These are phyloP conservation scores for Sylvilagus floridanus DNA, from an alignment of 2,797 vertebrate species.

Conservation along the genomic window DNA sequence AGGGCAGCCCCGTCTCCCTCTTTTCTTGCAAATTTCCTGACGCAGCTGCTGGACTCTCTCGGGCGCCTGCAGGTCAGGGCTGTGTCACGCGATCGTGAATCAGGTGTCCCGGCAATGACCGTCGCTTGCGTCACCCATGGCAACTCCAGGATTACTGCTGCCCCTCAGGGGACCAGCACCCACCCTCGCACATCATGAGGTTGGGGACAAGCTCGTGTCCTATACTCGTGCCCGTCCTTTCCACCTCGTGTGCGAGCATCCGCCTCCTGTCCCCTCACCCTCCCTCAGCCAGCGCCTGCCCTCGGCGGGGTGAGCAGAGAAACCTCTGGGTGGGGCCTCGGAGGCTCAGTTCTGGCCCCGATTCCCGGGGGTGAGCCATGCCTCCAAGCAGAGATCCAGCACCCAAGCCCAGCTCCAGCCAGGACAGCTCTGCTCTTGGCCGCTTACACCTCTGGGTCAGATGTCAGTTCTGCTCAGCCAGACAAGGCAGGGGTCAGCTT, in stretches of 20 bases:
- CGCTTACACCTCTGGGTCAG: background rate
- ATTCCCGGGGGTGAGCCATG: too few species aligned
- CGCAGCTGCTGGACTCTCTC: background rate
- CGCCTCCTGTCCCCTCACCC: background rate
- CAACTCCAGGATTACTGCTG: background rate
- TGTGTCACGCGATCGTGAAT: background rate
- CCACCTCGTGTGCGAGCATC: too few species aligned
- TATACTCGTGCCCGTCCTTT: too few species aligned
- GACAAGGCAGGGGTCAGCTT: too few species aligned
- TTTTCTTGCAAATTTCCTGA: background rate
- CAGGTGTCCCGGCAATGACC: background rate
- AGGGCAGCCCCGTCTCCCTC: background rate
- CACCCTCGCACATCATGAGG: background rate
- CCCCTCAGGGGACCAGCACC: background rate
- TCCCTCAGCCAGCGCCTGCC: background rate
- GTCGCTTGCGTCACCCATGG: background rate
- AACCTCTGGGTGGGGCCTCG: background rate
- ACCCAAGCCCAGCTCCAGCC: background rate
- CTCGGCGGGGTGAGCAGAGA: too few species aligned
- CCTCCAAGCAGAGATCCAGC: too few species aligned
- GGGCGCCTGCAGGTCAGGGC: background rate
- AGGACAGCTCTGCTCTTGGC: background rate
- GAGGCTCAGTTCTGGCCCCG: background rate
- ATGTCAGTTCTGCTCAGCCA: background rate
- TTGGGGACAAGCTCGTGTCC: background rate